Evolutionary conservation across 2,888 invertebrate genomes (phyloP), one percentile per base, ranked within the genome.

Genomic region (Drosophila nigricruria): DNA sequence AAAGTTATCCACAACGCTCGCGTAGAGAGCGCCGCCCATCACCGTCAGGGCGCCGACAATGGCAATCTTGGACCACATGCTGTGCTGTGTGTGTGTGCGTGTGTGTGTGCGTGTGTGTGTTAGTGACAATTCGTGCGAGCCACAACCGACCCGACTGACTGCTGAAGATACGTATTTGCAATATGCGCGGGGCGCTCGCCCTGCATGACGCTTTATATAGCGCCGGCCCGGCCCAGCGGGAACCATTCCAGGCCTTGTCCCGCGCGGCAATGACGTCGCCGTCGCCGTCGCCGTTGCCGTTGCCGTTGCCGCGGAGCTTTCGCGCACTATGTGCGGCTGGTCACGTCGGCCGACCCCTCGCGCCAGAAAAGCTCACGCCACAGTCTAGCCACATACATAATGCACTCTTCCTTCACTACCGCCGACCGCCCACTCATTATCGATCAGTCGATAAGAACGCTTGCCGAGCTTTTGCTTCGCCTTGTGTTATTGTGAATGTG

Each of bases 361-460:
- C 25, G 27, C 18, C 30, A 32, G 34, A 38, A 43, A 72, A 71
- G 70, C 76, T 73, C 70, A 68, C 32, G 42, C 18, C 34, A 14
- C 47, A 20, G 25, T 27, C 38, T 10, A 36, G 36, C 53, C 49
- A 30, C 49, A 49, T 14, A 34, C 43, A 34, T 42, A 69, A 81
- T 77, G 79, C 83, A 83, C 76, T 78, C 76, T 78, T 73, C 76
- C 72, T 72, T 53, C 63, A 47, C 59, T 27, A 38, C 59, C 32
- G 45, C 72, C 30, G 42, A 16, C 40, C 58, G 38, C 42, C 54
- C 32, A 53, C 53, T 63, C 57, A 87, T 86, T 86, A 84, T 84
- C 87, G 83, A 83, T 83, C 84, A 68, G 70, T 71, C 74, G 84
- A 87, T 87, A 82, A 82, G 82, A 63, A 71, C 42, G 49, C 45